Conservation (phyloP, 1,140 invertebrate genomes). For the Drosophila nannoptera region DNA sequence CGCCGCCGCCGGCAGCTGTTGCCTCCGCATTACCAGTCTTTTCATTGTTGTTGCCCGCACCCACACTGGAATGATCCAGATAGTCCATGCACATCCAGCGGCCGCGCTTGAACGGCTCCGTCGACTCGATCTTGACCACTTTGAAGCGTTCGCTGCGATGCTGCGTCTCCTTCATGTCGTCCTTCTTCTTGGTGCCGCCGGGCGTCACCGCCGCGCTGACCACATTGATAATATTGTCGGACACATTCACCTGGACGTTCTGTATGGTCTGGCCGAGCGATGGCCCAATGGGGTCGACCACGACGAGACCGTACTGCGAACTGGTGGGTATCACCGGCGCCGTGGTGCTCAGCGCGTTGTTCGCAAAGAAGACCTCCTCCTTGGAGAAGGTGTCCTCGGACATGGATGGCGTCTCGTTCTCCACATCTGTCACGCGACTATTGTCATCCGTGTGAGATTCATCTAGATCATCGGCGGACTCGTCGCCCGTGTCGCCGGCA, state of each 20-base stretch:
- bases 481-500: slow-evolving; percentile 91
- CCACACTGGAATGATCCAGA: slow-evolving; percentile 86
- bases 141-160: slow-evolving; percentile 93
- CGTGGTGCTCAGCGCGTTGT: slow-evolving; percentile 86
- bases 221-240: slow-evolving; percentile 84
- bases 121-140: slow-evolving; percentile 97
- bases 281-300: slow-evolving; percentile 82
- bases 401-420: slow-evolving; percentile 91
- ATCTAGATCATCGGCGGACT: slow-evolving; percentile 95
- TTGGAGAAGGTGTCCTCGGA: slow-evolving; percentile 91
- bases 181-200: slow-evolving; percentile 82
- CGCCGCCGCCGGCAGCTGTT: slow-evolving; percentile 7
- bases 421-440: slow-evolving; percentile 88
- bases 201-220: slow-evolving; percentile 80
- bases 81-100: slow-evolving; percentile 98
- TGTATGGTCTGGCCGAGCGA: slow-evolving; percentile 67
- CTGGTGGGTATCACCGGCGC: slow-evolving; percentile 91
- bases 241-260: slow-evolving; percentile 83
- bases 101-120: slow-evolving; percentile 95
- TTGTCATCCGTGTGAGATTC: slow-evolving; percentile 94
- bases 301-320: slow-evolving; percentile 89
- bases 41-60: slow-evolving; percentile 68
- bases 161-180: slow-evolving; percentile 85
- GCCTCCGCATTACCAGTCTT: slow-evolving; percentile 66
- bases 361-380: slow-evolving; percentile 89